A percentile compares a stretch with the other conserved stretches of the same genome.
These are phyloP conservation scores for Torymus aiolomorphi DNA, from an alignment of 2,888 invertebrate species.

Conservation along the genomic window DNA sequence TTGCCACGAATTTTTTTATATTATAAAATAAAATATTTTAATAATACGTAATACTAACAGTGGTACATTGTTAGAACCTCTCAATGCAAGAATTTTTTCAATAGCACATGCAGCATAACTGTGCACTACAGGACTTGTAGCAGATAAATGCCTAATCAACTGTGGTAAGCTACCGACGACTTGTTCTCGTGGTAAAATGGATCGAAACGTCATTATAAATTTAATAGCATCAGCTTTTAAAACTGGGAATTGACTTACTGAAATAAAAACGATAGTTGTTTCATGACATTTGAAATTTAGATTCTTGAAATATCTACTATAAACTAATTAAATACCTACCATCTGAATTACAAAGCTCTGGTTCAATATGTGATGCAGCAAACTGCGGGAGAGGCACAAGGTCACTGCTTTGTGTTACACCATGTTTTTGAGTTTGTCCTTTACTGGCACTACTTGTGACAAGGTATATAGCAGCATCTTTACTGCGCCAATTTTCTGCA, in stretches of 20 bases:
- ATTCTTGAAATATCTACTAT: neutral
- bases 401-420: conserved; percentile 93
- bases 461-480: conserved; percentile 97
- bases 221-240: conserved; percentile 97
- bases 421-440: conserved; percentile 91
- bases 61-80: conserved; percentile 78
- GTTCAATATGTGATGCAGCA: conserved; percentile 89
- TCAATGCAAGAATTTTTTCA: conserved; percentile 90
- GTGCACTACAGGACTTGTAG: conserved; percentile 91
- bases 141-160: conserved; percentile 85
- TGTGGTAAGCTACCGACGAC: conserved; percentile 86
- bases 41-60: conserved; percentile 75
- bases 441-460: conserved; percentile 96
- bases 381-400: conserved; percentile 94
- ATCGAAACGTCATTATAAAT: conserved; percentile 96
- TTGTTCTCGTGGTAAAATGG: conserved; percentile 88
- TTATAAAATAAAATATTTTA: conserved; percentile 35
- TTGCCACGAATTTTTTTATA: conserved; percentile 61
- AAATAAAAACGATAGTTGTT: conserved; percentile 66
- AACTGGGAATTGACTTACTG: conserved; percentile 92
- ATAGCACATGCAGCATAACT: conserved; percentile 95
- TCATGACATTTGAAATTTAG: too few relatives aligned
- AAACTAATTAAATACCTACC: conserved; percentile 75
- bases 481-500: conserved; percentile 90
- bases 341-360: conserved; percentile 87